phyloP scores from a whole-genome alignment of 1,140 invertebrate genomes.

The Sitodiplosis mosellana region DNA sequence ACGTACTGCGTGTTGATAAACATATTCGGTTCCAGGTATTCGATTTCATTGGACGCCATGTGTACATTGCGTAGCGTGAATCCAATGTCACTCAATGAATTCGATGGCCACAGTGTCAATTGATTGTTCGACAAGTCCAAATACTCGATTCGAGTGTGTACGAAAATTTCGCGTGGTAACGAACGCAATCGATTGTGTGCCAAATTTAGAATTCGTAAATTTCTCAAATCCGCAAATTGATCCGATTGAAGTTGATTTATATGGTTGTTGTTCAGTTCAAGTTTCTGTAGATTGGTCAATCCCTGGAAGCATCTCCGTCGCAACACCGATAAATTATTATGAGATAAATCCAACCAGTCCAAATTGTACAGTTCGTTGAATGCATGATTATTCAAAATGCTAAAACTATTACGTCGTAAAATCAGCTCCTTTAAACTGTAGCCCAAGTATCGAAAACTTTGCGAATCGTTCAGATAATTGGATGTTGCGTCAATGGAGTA shows the following conservation, averaged over 20 bases:
- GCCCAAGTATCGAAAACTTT: conserved; percentile 39
- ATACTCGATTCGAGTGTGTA: conserved; percentile 58
- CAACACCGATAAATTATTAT: conserved; percentile 53
- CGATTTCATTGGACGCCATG: conserved; percentile 60
- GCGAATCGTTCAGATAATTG: conserved; percentile 44
- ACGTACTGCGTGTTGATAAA: conserved; percentile 65
- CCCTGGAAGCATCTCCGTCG: conserved; percentile 56
- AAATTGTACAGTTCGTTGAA: conserved; percentile 47
- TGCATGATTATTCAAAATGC: conserved; percentile 43
- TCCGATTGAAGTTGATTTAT: conserved; percentile 58
- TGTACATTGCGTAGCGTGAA: conserved; percentile 56
- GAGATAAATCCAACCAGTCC: conserved; percentile 52
- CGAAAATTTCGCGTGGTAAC: conserved; percentile 59
- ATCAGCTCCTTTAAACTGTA: conserved; percentile 41
- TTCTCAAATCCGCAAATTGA: conserved; percentile 61
- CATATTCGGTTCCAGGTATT: conserved; percentile 73
- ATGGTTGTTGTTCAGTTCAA: conserved; percentile 62
- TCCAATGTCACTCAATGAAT: conserved; percentile 51
- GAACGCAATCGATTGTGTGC: conserved; percentile 56
- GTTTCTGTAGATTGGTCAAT: conserved; percentile 47
- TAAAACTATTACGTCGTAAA: conserved; percentile 55
- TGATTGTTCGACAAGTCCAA: conserved; percentile 64
- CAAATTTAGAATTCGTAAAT: conserved; percentile 55
- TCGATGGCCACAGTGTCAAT: conserved; percentile 51
- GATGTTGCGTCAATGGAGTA: conserved; percentile 51